Base-by-base conservation (phyloP, 2,113 vertebrate genomes). In the Prolemur simus region DNA sequence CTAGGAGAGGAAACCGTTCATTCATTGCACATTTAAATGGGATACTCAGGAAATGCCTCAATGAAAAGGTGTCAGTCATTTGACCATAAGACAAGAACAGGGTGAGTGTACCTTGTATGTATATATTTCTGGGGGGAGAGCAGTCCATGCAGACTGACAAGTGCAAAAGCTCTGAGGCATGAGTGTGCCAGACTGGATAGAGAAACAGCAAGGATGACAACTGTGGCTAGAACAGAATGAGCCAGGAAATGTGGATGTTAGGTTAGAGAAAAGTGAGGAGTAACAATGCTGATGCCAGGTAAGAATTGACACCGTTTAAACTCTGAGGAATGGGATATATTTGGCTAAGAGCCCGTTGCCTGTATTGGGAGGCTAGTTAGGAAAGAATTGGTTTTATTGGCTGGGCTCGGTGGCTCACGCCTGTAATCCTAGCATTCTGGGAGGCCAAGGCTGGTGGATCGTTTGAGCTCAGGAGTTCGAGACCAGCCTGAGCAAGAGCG, bases 51-150 rank as follows among this genome's bases (percentile, higher is more conserved):
- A 76, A 71, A 54, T 77, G 13, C 76, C 23, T 93, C 56, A 89
- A 4, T 85, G 66, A 91, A 29, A 87, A 71, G 45, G 47, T 66
- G 34, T 83, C 7, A 34, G 34, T 83, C 7, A 34, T 84, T 93
- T 95, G 73, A 63, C 73, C 11, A 63, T 42, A 83, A 96, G 60
- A 77, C 18, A 27, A 86, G 63, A 95, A 69, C n/a, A 90, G 93
- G 34, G 10, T 25, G 27, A 84, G 34, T 3, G 17, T 52, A 23
- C 42, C 6, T 82, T 84, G 14, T 25, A 4, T 71, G 17, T 78
- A 1, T 93, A 14, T 95, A 56, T 73, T 86, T 95, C 52, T 91
- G 10, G 27, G 21, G 32, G 29, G 54, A 80, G 32, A 82, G 4
- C 13, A 90, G 29, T 49, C 13, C 13, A 17, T 52, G 56, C 15